Base-by-base conservation (phyloP, 2,888 invertebrate genomes). In the Dolichopus griseipennis region DNA sequence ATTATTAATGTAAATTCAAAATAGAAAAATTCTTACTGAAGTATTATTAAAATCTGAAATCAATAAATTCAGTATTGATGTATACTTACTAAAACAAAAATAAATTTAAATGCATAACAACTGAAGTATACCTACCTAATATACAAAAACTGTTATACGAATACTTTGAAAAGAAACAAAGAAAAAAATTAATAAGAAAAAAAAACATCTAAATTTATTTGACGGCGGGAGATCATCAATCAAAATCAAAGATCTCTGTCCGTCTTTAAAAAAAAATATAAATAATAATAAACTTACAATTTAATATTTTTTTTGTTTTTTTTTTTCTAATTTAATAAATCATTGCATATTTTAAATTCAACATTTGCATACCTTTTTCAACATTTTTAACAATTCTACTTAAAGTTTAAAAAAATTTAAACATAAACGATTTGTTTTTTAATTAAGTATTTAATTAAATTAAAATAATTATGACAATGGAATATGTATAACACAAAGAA, bases 191-290 rank as follows among this genome's bases (percentile, higher is more conserved):
- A 41, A 41, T 6, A 12, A 41, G 8, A 41, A 52, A 18, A 52
- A 52, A 2, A 15, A 18, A 52, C 52, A 12, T 52, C 9, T 3
- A 52, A 52, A 52, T 18, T 52, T 18, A 18, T 18, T 52, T 52
- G 52, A 52, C 52, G 52, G 52, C 52, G 52, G 52, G 52, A 52
- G 52, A 52, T 52, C 52, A 52, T 52, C 52, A 52, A 52, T 52
- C 52, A 52, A 52, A 52, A 52, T 52, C 52, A 52, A 15, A 52
- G 52, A 52, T 52, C 52, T 52, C 52, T 52, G 52, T 18, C 18
- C 8, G 52, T 18, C 52, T 52, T 52, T 52, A 52, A 52, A 52
- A 52, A 52, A 52, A 52, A 52, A 52, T 52, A n/a, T n/a, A n/a
- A 52, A 52, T 18, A 52, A 52, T 18, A 52, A 15, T 52, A 52